Percentiles rank a stretch among this genome's conserved stretches.
phyloP scores from a whole-genome alignment of 2,797 vertebrate species.

The Cyprinodon diabolis region DNA sequence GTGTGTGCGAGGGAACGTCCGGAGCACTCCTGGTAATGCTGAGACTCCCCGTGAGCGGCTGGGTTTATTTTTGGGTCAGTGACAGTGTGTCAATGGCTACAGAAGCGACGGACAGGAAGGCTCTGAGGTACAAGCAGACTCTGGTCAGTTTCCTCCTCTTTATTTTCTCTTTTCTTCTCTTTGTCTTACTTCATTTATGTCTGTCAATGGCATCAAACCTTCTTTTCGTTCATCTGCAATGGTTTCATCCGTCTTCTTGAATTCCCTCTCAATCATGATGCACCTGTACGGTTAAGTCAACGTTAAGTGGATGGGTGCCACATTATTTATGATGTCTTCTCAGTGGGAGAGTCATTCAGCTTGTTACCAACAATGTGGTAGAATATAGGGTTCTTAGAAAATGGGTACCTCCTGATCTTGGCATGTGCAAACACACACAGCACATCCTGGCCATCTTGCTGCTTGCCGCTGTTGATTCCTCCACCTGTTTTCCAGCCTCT shows the following conservation, averaged over 20 bases:
- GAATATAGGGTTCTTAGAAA: conserved; percentile 52
- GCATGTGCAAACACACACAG: conserved; percentile 6
- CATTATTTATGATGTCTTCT: conserved; percentile 1
- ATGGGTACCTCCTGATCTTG: conserved; percentile 45
- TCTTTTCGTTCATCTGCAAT: not conserved
- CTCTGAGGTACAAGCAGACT: conserved; percentile 88
- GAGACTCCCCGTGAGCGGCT: conserved; percentile 69
- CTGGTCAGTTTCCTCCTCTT: conserved; percentile 80
- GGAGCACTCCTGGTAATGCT: conserved; percentile 70
- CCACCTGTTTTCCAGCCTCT: conserved; percentile 62
- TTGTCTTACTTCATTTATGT: conserved; percentile 12
- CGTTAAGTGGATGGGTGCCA: conserved; percentile 18
- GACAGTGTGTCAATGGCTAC: conserved; percentile 86
- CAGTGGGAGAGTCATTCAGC: conserved; percentile 6
- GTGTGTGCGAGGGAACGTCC: conserved; percentile 34
- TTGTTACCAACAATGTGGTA: conserved; percentile 43
- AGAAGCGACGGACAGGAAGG: conserved; percentile 86
- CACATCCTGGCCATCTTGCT: conserved; percentile 16
- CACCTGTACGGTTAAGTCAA: conserved; percentile 42
- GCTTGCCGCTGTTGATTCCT: conserved; percentile 14
- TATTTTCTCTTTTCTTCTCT: conserved; percentile 12
- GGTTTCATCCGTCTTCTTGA: not conserved
- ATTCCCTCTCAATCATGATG: conserved; percentile 31
- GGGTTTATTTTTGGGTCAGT: conserved; percentile 81
- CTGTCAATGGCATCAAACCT: conserved; percentile 7